A percentile compares a stretch with the other conserved stretches of the same genome.
phyloP scores from a whole-genome alignment of 53 echinoderm and acorn worm species.

The Holothuria leucospilota region DNA sequence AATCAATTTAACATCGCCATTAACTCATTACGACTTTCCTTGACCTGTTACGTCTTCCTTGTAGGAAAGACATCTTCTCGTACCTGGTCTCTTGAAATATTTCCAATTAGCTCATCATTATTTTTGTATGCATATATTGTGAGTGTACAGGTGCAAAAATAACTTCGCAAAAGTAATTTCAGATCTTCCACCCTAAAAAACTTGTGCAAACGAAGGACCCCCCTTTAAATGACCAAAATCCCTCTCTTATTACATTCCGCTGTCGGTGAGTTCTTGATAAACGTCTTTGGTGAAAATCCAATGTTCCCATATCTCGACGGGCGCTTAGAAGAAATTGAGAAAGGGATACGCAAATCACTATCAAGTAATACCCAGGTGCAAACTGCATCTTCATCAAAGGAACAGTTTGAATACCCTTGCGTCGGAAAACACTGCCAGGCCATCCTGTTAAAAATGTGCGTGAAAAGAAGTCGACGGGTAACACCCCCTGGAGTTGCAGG shows the following conservation, averaged over 20 bases:
- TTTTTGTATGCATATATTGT: no score
- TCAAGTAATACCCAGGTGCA: not conserved
- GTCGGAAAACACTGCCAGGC: constrained; percentile 19
- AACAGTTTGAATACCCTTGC: constrained; percentile 17
- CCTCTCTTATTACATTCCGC: constrained; percentile 10
- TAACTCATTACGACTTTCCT: no score
- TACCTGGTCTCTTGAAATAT: no score
- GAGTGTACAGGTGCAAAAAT: no score
- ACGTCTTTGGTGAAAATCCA: not conserved
- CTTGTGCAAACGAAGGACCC: not conserved
- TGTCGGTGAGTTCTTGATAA: constrained; percentile 1
- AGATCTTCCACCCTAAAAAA: no score
- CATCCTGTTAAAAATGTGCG: not conserved
- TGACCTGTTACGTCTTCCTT: no score
- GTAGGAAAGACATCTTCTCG: no score
- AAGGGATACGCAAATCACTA: constrained; percentile 5
- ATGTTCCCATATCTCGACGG: constrained; percentile 10
- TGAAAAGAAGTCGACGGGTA: not conserved
- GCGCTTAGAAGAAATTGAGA: not conserved
- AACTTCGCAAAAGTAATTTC: no score
- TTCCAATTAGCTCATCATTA: no score
- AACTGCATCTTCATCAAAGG: not conserved
- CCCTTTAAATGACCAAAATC: constrained; percentile 29
- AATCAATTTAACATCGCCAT: no score
- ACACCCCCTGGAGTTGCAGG: constrained; percentile 10